These are phyloP conservation scores for Oceanites oceanicus DNA, from an alignment of 2,113 vertebrate species.

Conservation along the genomic window DNA sequence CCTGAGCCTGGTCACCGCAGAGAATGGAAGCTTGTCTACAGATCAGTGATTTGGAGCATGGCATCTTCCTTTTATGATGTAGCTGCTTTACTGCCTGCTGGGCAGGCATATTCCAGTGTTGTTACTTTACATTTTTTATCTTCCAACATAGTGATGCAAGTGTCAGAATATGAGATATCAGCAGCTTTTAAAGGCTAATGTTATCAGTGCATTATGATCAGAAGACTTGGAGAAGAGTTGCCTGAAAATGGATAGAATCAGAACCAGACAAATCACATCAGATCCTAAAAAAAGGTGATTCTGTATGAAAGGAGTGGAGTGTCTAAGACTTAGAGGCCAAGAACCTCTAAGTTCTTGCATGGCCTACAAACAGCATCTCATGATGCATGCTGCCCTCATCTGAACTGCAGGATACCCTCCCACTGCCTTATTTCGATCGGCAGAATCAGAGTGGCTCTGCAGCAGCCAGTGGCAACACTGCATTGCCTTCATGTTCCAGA, in stretches of 20 bases:
- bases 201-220: not conserved
- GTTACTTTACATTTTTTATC: not conserved
- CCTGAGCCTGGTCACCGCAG: not conserved
- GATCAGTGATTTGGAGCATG: not conserved
- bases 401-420: not conserved
- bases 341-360: not conserved
- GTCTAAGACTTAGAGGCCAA: not conserved
- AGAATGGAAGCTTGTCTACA: not conserved
- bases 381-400: not conserved
- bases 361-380: not conserved
- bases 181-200: not conserved
- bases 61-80: not conserved
- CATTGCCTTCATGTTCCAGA: not conserved
- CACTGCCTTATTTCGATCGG: not conserved
- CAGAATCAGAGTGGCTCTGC: not conserved
- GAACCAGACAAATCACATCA: not conserved
- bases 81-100: not conserved
- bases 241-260: not conserved
- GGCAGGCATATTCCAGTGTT: not conserved
- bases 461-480: not conserved
- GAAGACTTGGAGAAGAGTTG: not conserved
- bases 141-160: not conserved
- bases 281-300: not conserved
- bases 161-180: not conserved
- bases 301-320: not conserved